A percentile compares a stretch with the other conserved stretches of the same genome.
These are phyloP conservation scores for Siderastrea siderea DNA, from an alignment of 92 coral and sea anemone species.

Conservation along the genomic window DNA sequence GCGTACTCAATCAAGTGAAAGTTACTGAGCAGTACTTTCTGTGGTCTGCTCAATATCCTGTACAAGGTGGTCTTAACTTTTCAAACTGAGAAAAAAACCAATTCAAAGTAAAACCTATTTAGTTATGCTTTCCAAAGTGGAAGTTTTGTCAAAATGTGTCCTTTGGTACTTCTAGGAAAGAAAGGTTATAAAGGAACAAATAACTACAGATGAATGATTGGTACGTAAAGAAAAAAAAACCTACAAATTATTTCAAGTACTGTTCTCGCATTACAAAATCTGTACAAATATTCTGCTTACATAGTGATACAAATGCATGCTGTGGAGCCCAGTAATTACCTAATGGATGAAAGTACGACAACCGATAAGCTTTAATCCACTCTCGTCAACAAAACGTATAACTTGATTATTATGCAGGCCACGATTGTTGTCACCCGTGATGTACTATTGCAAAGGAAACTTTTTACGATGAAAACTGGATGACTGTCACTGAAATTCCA, in stretches of 20 bases:
- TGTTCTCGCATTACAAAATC: slow-evolving; percentile 26
- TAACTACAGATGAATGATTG: slow-evolving; percentile 3
- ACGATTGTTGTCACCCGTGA: not conserved
- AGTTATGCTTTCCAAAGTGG: not conserved
- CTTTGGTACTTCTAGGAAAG: not conserved
- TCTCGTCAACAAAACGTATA: too few species aligned
- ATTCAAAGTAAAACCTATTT: not conserved
- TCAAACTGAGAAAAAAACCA: not conserved
- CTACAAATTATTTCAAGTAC: not conserved
- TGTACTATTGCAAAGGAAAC: not conserved
- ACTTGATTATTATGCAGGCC: too few species aligned
- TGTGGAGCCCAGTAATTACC: not conserved
- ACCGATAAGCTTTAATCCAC: not conserved
- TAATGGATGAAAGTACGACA: slow-evolving; percentile 1
- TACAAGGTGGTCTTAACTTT: too few species aligned
- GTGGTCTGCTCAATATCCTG: too few species aligned
- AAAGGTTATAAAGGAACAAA: not conserved
- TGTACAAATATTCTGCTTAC: slow-evolving; percentile 2
- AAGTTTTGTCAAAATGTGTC: not conserved
- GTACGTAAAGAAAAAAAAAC: not conserved
- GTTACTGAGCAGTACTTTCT: too few species aligned
- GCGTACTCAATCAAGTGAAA: not conserved
- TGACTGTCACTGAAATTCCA: not conserved
- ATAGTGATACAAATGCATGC: slow-evolving; percentile 18
- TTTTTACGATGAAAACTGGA: not conserved